These are phyloP conservation scores for Platorchestia sp. DNA, from an alignment of 1,140 invertebrate genomes.

Conservation along the genomic window DNA sequence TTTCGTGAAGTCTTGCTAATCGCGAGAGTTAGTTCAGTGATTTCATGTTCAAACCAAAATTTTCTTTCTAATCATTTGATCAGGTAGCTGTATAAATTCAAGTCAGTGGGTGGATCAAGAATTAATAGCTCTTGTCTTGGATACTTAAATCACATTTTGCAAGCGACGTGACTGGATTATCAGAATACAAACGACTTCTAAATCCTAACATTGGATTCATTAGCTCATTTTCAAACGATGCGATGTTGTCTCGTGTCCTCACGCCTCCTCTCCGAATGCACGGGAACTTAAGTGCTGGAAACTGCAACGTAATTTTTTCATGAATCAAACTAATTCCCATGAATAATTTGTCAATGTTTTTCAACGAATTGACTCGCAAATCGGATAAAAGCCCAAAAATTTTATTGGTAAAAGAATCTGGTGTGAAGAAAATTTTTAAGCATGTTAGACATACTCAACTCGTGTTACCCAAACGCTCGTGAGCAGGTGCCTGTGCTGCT, in stretches of 20 bases:
- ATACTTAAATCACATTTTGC: neutral
- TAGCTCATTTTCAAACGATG: neutral
- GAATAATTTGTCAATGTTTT: neutral
- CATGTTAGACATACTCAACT: neutral
- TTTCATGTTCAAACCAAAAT: too few species aligned
- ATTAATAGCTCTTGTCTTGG: neutral
- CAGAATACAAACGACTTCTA: neutral
- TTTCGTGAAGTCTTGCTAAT: too few species aligned
- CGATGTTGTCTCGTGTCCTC: neutral
- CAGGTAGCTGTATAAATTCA: too few species aligned
- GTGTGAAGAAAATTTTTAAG: neutral
- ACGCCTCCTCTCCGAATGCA: neutral
- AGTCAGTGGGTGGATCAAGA: too few species aligned
- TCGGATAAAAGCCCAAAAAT: too few species aligned
- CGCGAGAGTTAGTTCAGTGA: too few species aligned
- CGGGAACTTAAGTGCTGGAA: too few species aligned
- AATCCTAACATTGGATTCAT: neutral
- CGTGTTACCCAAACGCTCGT: neutral
- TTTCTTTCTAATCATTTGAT: too few species aligned
- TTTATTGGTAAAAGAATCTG: neutral
- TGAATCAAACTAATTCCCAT: too few species aligned
- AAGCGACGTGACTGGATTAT: neutral
- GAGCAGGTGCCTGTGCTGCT: constrained; percentile 51
- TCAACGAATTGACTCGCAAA: neutral
- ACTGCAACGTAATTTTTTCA: too few species aligned